Base-by-base conservation (phyloP, 2,888 invertebrate species). In the Habrosyne pyritoides region DNA sequence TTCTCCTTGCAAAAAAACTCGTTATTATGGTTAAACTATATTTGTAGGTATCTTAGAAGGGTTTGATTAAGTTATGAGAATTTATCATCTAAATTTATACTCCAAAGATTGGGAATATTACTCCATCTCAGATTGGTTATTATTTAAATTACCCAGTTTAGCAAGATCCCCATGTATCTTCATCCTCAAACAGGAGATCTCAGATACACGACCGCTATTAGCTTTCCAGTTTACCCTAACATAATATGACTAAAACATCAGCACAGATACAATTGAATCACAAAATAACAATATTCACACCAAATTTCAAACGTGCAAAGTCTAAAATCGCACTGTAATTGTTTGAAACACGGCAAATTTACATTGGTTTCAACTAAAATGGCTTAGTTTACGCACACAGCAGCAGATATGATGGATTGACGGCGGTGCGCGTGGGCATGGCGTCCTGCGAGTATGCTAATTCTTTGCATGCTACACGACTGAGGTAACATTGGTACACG, bases 381-480 rank as follows among this genome's bases (percentile, higher is more conserved):
- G 70, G 73, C 70, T 72, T 21, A 50, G 50, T 50, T 66, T 64
- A 81, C 81, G 74, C 79, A 82, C 81, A 80, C 81, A 76, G 73
- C 77, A 77, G 79, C 74, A 73, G 74, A 81, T 88, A 90, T 91
- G 91, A 90, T 84, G 88, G 87, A 91, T 90, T 81, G 84, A 76
- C 74, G 67, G 79, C 71, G 67, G 60, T 67, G 69, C 73, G 89
- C 89, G 91, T 89, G 86, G 90, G 90, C 81, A 78, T 69, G 79
- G 81, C 71, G 85, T 84, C 85, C 80, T 79, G 83, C 89, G 69
- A 82, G 90, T 91, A 91, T 91, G 91, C 90, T 89, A 91, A 91
- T 90, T 75, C 81, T 76, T 79, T 67, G 78, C 78, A 77, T 78
- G 77, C 76, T 75, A 75, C 75, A 70, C 69, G 66, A 71, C 69